A percentile compares a stretch with the other conserved stretches of the same genome.
Conservation (phyloP, 2,888 invertebrate species). For the Smittia aterrima region DNA sequence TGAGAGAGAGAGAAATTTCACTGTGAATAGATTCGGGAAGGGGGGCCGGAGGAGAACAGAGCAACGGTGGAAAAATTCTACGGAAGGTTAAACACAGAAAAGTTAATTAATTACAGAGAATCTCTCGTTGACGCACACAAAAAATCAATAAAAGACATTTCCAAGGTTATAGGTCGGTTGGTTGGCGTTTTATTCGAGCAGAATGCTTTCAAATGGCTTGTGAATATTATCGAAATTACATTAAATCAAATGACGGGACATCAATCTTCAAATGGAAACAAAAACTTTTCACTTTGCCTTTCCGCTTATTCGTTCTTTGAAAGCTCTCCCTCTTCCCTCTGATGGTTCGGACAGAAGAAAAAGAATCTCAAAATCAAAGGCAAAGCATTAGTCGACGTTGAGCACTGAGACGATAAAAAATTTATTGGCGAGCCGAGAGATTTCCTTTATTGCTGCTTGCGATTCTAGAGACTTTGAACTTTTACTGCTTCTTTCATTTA, state of each 20-base stretch:
- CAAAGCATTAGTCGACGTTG: too few species aligned
- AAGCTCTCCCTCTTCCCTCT: neutral
- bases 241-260: slow-evolving; percentile 8
- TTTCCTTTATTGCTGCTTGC: too few species aligned
- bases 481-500: too few species aligned
- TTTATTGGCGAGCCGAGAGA: too few species aligned
- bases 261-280: neutral
- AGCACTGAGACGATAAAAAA: neutral
- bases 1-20: neutral
- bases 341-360: neutral
- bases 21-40: neutral
- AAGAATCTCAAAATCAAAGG: too few species aligned
- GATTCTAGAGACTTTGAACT: too few species aligned
- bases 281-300: neutral
- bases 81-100: neutral
- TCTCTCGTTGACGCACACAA: neutral
- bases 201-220: neutral
- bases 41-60: neutral
- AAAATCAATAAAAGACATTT: neutral
- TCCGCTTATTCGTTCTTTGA: neutral
- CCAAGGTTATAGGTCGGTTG: too few species aligned
- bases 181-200: too few species aligned
- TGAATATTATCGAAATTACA: neutral
- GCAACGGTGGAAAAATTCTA: neutral
- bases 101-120: neutral